Conservation (phyloP, 2,888 invertebrate species). For the Ectemnius continuus region DNA sequence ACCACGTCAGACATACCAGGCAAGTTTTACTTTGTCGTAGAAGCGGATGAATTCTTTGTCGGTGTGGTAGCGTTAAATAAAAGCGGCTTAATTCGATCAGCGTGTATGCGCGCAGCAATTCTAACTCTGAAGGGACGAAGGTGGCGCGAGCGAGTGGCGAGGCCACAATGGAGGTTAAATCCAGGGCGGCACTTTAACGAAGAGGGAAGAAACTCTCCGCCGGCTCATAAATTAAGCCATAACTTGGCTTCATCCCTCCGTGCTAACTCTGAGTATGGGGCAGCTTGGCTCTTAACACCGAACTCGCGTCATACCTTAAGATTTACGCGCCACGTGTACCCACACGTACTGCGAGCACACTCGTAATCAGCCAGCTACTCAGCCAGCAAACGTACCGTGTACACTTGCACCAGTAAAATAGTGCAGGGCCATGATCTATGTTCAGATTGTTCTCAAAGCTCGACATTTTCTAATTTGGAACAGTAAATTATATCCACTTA, state of each 20-base stretch:
- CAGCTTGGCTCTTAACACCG: constrained; percentile 49
- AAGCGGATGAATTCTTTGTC: too few relatives aligned
- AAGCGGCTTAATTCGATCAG: too few relatives aligned
- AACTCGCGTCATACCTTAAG: constrained; percentile 57
- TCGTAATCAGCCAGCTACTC: constrained; percentile 52
- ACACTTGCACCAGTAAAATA: constrained; percentile 21
- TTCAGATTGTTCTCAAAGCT: too few relatives aligned
- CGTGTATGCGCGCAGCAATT: too few relatives aligned
- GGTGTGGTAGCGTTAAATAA: too few relatives aligned
- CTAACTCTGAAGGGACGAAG: too few relatives aligned
- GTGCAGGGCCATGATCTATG: not conserved
- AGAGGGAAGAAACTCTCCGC: constrained; percentile 53
- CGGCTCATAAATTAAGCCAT: constrained; percentile 66
- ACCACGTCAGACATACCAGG: too few relatives aligned
- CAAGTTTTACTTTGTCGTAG: too few relatives aligned
- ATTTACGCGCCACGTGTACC: constrained; percentile 61
- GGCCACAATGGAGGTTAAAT: constrained; percentile 50
- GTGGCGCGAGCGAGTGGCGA: too few relatives aligned
- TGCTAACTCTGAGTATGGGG: constrained; percentile 32
- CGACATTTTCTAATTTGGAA: too few relatives aligned
- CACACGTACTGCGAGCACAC: constrained; percentile 46
- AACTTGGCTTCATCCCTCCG: constrained; percentile 63
- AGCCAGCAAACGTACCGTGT: constrained; percentile 20
- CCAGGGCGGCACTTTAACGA: constrained; percentile 50
- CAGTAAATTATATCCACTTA: too few relatives aligned